Base-by-base conservation (phyloP, 2,113 vertebrate species). In the Helogale parvula region DNA sequence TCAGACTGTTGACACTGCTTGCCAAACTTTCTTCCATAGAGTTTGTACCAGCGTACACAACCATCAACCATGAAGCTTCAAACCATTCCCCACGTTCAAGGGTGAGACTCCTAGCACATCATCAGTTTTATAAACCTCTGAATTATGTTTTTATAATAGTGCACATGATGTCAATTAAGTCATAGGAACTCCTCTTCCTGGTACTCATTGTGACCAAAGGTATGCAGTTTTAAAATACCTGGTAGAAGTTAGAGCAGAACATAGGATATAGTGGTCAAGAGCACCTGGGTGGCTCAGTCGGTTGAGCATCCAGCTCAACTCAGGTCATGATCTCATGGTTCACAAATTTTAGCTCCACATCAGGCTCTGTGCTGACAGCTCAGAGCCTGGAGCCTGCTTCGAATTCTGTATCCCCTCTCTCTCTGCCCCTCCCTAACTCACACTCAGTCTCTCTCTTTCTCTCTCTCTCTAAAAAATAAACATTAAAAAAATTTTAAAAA, bases 71-170 rank as follows among this genome's bases (percentile, higher is more conserved):
- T 45, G 50, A n/a, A 41, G 21, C 4, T 47, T 5, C 23, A 69
- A 69, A 12, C 57, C 14, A 54, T 35, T 80, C 76, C 68, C 57
- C 41, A 33, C 35, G 31, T 69, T 89, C 35, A 87, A 85, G 38
- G 25, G n/a, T 77, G 50, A 86, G 45, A 76, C 10, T 72, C n/a
- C n/a, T 85, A 66, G 21, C 21, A 81, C 10, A 85, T 57, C 33
- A 54, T 57, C 33, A n/a, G 27, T 80, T 88, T 96, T 90, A 57
- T 85, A 93, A 86, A 63, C 25, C n/a, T 97, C 72, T 76, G 31
- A 41, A 69, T 88, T 84, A 29, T 88, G 29, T 87, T 93, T 95
- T 84, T 66, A 69, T 74, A 88, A 47, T 60, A 88, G 29, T 87
- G 8, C 66, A 86, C 52, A 63, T 88, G 17, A 79, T 88, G 29